Evolutionary conservation across 2,888 invertebrate species (phyloP).

Genomic region (Hyles lineata): DNA sequence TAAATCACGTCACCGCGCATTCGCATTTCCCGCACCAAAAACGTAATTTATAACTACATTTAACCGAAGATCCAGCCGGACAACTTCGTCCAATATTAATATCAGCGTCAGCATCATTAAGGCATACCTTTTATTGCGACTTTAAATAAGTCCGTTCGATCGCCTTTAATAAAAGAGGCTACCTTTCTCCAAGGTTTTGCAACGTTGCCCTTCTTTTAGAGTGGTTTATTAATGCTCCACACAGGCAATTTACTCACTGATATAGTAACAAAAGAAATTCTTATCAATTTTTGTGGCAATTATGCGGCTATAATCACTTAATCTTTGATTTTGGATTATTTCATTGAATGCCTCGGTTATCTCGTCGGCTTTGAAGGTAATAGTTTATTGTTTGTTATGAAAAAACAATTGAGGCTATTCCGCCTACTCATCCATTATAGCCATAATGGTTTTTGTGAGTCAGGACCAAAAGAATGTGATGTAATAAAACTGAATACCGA

Average conservation of each 20-base stretch:
- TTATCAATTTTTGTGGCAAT: constrained; percentile 65
- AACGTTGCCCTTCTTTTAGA: constrained; percentile 74
- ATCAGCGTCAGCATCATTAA: constrained; percentile 80
- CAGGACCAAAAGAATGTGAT: too few relatives aligned
- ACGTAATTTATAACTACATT: constrained; percentile 81
- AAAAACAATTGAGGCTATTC: neutral
- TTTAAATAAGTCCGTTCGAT: constrained; percentile 80
- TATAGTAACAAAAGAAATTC: constrained; percentile 68
- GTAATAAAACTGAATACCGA: too few relatives aligned
- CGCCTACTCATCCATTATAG: too few relatives aligned
- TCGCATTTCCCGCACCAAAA: constrained; percentile 60
- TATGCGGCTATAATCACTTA: constrained; percentile 71
- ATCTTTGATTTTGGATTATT: constrained; percentile 65
- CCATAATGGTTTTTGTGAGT: too few relatives aligned
- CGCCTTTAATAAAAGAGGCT: constrained; percentile 76
- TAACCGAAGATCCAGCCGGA: constrained; percentile 65
- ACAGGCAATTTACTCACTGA: constrained; percentile 57
- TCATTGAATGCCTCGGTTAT: constrained; percentile 43
- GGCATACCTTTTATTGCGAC: constrained; percentile 83
- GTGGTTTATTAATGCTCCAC: constrained; percentile 58
- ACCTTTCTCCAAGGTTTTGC: constrained; percentile 82
- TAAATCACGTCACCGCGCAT: constrained; percentile 23
- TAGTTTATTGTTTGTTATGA: neutral
- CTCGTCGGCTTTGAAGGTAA: neutral
- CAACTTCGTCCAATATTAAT: constrained; percentile 78